A percentile compares a stretch with the other conserved stretches of the same genome.
These are phyloP conservation scores for Atherix ibis DNA, from an alignment of 2,888 invertebrate species.

Conservation along the genomic window DNA sequence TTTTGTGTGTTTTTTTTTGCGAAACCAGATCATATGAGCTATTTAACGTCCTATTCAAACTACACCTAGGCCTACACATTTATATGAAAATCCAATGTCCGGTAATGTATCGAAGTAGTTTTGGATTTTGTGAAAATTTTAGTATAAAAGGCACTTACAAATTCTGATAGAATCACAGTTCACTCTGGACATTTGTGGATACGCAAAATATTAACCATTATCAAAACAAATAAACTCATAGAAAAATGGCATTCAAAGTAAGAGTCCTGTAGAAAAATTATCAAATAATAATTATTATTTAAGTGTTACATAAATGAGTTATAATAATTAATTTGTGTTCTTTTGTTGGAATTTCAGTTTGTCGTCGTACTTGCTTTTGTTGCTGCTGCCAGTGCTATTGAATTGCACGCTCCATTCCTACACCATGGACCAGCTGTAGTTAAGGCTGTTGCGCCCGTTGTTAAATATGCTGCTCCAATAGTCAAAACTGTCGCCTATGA, in stretches of 20 bases:
- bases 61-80: too few species aligned
- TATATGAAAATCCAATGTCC: too few species aligned
- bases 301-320: neutral
- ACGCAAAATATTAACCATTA: too few species aligned
- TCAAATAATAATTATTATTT: neutral
- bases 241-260: neutral
- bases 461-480: conserved; percentile 12
- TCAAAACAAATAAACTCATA: too few species aligned
- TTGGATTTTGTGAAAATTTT: too few species aligned
- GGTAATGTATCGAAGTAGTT: too few species aligned
- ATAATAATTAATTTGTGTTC: neutral
- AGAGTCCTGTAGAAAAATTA: neutral
- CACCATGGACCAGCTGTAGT: conserved; percentile 14
- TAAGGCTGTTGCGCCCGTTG: conserved; percentile 20
- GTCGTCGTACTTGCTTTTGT: conserved; percentile 20
- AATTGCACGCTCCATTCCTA: conserved; percentile 11
- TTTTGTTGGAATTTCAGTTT: conserved; percentile 15
- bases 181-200: too few species aligned
- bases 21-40: too few species aligned
- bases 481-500: conserved; percentile 13
- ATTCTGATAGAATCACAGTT: too few species aligned
- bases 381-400: conserved; percentile 21
- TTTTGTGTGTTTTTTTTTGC: too few species aligned
- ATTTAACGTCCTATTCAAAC: too few species aligned
- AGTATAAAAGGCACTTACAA: too few species aligned